Evolutionary conservation across 2,888 invertebrate species (phyloP).

Genomic region (Cerceris rybyensis): DNA sequence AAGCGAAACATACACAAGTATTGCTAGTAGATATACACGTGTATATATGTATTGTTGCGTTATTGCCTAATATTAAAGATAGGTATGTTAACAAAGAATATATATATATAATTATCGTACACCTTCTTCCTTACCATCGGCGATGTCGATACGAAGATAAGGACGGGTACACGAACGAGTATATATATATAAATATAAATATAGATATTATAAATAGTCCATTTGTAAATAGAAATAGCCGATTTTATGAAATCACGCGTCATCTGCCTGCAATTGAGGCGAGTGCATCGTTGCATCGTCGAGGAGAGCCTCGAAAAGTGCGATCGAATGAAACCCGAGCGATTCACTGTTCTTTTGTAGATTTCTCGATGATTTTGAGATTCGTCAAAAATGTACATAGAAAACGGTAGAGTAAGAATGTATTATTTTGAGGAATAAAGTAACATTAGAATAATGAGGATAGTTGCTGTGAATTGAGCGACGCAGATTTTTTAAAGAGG

Average conservation of each 20-base stretch:
- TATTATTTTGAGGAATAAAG: slow-evolving; percentile 1
- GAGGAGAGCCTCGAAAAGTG: neutral
- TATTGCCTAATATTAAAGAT: slow-evolving; percentile 71
- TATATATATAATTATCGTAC: slow-evolving; percentile 11
- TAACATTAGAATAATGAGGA: neutral
- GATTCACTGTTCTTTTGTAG: too few species aligned
- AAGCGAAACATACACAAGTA: slow-evolving; percentile 54
- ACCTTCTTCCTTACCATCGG: slow-evolving; percentile 38
- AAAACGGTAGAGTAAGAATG: neutral
- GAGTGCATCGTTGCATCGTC: neutral
- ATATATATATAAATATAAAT: slow-evolving; percentile 12
- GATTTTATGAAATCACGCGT: slow-evolving; percentile 43
- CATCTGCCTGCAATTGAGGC: neutral
- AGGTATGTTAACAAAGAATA: slow-evolving; percentile 40
- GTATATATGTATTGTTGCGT: slow-evolving; percentile 72
- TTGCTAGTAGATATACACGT: slow-evolving; percentile 60
- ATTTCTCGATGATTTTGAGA: too few species aligned
- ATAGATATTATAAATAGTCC: slow-evolving; percentile 36
- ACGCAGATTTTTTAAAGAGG: neutral
- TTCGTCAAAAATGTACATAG: too few species aligned
- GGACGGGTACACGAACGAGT: neutral
- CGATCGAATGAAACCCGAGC: too few species aligned
- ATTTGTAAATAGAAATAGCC: slow-evolving; percentile 54
- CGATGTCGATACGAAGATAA: slow-evolving; percentile 41
- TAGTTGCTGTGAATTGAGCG: neutral